Base-by-base conservation (phyloP, 2,113 vertebrate species). In the Macrotis lagotis region DNA sequence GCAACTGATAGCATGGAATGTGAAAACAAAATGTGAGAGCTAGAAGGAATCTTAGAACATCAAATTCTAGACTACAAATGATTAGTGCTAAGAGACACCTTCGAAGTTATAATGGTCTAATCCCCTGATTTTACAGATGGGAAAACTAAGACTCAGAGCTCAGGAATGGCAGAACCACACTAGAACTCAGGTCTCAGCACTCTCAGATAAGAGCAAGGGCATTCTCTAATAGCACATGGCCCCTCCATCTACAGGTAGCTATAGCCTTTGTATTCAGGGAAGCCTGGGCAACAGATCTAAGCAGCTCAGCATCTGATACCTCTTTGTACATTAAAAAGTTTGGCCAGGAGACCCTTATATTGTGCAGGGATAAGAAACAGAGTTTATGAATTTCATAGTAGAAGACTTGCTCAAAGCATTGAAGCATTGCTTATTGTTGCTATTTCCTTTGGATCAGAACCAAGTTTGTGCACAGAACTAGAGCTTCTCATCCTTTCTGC, bases 381-480 rank as follows among this genome's bases (percentile, higher is more conserved):
- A 4, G 16, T 51, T 8, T 22, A 49, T 49, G 94, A 90, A 48
- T 91, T 51, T 91, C 50, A 31, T 50, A 26, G 51, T 0, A 0
- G 44, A 0, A 91, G 51, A 14, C 91, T 94, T 22, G 31, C 50
- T 47, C 37, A 50, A 5, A 19, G 0, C 19, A 2, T 92, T 90
- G 92, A 51, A 48, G 47, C 47, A 28, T 0, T 4, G 95, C 91
- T 92, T n/a, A n/a, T n/a, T n/a, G n/a, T n/a, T 50, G 37, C 91
- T 51, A 48, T 51, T 92, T 53, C 47, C 0, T 48, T 95, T 50
- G 90, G n/a, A 94, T 48, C 94, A 52, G 48, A 49, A 52, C 12
- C 8, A 50, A 4, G 53, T 48, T 93, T 96, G 91, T 28, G 50
- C 93, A 90, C 50, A 91, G 50, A 93, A 48, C 83, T 90, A 89